phyloP scores from a whole-genome alignment of 2,113 vertebrate species.

The Pongo abelii region DNA sequence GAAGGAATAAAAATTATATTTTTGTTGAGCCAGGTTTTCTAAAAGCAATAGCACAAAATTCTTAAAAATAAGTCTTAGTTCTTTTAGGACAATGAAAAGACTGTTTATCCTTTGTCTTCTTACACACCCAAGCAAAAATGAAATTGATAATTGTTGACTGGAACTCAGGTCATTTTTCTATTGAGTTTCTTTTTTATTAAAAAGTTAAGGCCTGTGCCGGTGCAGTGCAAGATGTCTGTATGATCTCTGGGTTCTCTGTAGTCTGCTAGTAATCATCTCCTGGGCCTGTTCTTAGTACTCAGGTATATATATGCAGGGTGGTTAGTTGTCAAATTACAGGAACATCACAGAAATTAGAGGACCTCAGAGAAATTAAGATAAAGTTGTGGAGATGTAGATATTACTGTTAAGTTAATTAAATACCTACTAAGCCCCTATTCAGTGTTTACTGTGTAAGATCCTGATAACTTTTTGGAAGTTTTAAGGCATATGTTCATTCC shows the following conservation, averaged over 20 bases:
- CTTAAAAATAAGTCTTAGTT: slow-evolving; percentile 6
- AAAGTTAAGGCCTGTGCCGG: not conserved
- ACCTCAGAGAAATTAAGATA: not conserved
- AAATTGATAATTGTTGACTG: slow-evolving; percentile 30
- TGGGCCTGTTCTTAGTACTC: not conserved
- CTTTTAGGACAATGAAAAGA: not conserved
- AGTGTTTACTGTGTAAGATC: not conserved
- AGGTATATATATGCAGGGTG: not conserved
- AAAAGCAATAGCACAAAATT: slow-evolving; percentile 45
- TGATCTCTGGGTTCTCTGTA: not conserved
- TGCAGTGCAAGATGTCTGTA: not conserved
- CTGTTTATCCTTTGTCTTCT: not conserved
- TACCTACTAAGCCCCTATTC: not conserved
- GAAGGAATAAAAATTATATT: slow-evolving; percentile 55
- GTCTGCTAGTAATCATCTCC: not conserved
- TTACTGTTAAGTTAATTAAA: not conserved
- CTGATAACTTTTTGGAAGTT: not conserved
- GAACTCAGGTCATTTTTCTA: not conserved
- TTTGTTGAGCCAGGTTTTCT: slow-evolving; percentile 72
- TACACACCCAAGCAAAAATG: not conserved
- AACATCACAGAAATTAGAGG: not conserved
- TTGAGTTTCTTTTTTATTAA: not conserved
- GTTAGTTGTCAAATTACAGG: not conserved
- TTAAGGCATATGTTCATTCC: not conserved
- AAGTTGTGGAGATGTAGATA: not conserved